These are phyloP conservation scores for Grus americana DNA, from an alignment of 2,113 vertebrate species.

Conservation along the genomic window DNA sequence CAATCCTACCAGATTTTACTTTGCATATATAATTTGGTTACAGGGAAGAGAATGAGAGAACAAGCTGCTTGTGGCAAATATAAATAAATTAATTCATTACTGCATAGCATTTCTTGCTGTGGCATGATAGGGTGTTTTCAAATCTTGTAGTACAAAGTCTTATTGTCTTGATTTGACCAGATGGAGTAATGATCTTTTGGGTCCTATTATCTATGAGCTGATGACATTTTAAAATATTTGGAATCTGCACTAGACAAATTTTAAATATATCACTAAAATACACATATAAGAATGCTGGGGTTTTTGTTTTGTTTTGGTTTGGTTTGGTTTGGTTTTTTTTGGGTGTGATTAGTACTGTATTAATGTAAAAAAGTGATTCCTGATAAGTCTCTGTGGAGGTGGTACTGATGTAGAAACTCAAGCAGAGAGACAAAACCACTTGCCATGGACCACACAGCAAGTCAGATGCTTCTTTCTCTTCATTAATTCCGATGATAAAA, in stretches of 20 bases:
- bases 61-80: slow-evolving; percentile 60
- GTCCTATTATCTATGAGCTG: not conserved
- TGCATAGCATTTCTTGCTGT: slow-evolving; percentile 44
- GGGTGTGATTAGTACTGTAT: not conserved
- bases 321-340: no score
- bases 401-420: not conserved
- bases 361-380: not conserved
- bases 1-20: slow-evolving; percentile 37
- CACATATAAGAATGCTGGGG: not conserved
- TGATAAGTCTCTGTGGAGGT: not conserved
- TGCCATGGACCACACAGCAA: not conserved
- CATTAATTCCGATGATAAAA: slow-evolving; percentile 3
- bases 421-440: not conserved
- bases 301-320: not conserved
- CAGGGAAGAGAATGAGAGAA: slow-evolving; percentile 55
- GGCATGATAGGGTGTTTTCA: slow-evolving; percentile 6
- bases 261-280: not conserved
- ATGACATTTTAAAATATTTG: not conserved
- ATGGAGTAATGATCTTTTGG: slow-evolving; percentile 34
- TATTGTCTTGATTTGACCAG: slow-evolving; percentile 42
- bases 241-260: not conserved
- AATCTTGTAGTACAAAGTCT: not conserved
- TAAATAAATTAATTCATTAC: slow-evolving; percentile 65
- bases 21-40: slow-evolving; percentile 61
- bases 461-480: not conserved